Evolutionary conservation across 2,888 invertebrate genomes (phyloP).

Genomic region (Coelopa pilipes): DNA sequence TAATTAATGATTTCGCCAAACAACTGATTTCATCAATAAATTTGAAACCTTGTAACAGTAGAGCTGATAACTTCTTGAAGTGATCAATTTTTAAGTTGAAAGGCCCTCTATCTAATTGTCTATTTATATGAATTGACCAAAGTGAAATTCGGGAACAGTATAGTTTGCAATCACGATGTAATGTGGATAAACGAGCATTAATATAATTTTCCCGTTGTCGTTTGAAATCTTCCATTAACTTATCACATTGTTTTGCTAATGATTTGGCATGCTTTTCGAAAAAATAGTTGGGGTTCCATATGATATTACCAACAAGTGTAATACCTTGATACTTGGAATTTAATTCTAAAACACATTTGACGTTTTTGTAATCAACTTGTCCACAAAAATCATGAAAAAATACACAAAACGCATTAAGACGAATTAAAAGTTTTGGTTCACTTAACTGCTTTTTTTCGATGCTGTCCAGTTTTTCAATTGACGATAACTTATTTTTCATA

Average conservation of each 20-base stretch:
- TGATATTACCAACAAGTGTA: conserved; percentile 79
- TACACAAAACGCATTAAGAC: conserved; percentile 76
- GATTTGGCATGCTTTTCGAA: conserved; percentile 74
- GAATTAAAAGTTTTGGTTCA: conserved; percentile 72
- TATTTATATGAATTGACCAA: conserved; percentile 75
- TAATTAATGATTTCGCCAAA: conserved; percentile 72
- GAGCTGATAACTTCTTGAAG: conserved; percentile 66
- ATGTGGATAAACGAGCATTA: conserved; percentile 70
- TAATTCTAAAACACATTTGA: conserved; percentile 78
- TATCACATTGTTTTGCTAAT: conserved; percentile 68
- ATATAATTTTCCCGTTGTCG: conserved; percentile 72
- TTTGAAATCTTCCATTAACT: conserved; percentile 60
- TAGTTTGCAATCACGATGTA: conserved; percentile 73
- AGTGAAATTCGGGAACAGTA: conserved; percentile 68
- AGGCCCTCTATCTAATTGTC: conserved; percentile 66
- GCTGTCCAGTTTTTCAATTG: conserved; percentile 68
- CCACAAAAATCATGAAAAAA: conserved; percentile 80
- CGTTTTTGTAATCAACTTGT: conserved; percentile 78
- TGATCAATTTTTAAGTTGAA: conserved; percentile 70
- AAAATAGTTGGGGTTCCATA: conserved; percentile 90
- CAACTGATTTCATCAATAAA: conserved; percentile 75
- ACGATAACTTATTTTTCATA: conserved; percentile 48
- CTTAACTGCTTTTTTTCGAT: conserved; percentile 74
- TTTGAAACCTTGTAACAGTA: conserved; percentile 71
- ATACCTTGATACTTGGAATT: conserved; percentile 85